phyloP scores from a whole-genome alignment of 2,113 vertebrate species.

The Eclectus roratus region DNA sequence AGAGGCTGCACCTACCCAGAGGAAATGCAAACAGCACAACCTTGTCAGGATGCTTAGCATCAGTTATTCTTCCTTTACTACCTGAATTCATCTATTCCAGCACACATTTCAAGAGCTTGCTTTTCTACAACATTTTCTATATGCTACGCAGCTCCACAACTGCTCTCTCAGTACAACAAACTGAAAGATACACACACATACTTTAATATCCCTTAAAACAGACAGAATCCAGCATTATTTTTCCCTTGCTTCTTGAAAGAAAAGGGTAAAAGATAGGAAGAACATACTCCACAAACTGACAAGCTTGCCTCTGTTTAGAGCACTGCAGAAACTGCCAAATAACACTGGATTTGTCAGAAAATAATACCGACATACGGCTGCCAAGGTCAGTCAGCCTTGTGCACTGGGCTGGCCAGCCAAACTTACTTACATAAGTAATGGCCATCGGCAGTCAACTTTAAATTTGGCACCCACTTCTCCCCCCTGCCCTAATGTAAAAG shows the following conservation, averaged over 20 bases:
- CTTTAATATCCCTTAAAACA: neutral
- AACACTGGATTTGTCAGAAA: neutral
- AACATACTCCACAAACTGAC: neutral
- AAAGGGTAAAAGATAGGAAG: neutral
- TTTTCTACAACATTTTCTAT: neutral
- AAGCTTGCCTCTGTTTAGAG: neutral
- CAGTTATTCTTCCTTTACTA: neutral
- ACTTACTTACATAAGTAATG: neutral
- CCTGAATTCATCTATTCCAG: neutral
- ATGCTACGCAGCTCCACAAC: neutral
- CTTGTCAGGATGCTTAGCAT: neutral
- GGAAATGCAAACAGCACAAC: neutral
- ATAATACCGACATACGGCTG: neutral
- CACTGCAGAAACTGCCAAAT: neutral
- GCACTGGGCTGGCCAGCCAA: neutral
- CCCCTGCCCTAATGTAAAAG: neutral
- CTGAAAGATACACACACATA: neutral
- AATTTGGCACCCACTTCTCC: neutral
- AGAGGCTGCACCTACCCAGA: neutral
- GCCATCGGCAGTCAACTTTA: neutral
- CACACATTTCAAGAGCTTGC: neutral
- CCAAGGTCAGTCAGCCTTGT: constrained; percentile 1
- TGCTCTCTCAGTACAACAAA: neutral
- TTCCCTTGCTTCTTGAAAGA: neutral
- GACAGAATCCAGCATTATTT: neutral